Conservation (phyloP, 2,113 vertebrate species). For the Paradoxurus hermaphroditus region DNA sequence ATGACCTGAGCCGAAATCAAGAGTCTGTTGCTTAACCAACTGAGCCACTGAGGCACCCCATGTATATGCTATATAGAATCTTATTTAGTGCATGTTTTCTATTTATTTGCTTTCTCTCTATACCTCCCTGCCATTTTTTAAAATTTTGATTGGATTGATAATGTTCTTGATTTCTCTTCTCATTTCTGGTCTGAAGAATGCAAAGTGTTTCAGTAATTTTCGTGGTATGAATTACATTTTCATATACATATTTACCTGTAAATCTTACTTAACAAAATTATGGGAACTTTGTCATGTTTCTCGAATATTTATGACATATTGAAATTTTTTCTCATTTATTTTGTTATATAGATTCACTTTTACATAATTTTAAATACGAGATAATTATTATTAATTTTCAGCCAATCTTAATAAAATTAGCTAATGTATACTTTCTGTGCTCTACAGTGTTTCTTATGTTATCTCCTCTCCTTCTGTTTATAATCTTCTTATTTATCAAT, state of each 20-base stretch:
- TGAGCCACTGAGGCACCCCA: too few species aligned
- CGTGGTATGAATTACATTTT: not conserved
- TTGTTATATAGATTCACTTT: not conserved
- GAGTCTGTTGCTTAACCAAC: too few species aligned
- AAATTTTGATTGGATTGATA: not conserved
- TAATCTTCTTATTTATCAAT: not conserved
- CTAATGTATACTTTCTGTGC: not conserved
- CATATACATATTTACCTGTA: not conserved
- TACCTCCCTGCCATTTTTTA: accelerated
- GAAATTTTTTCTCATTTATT: not conserved
- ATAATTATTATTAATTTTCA: not conserved
- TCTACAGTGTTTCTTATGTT: not conserved
- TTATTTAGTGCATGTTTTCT: not conserved
- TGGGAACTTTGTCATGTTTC: not conserved
- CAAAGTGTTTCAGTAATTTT: not conserved
- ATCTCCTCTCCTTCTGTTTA: not conserved
- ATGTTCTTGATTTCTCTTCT: not conserved
- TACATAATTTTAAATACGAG: not conserved
- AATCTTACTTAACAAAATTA: not conserved
- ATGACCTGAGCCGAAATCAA: too few species aligned
- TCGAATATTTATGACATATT: not conserved
- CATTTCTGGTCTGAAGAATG: not conserved
- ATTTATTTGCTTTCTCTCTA: not conserved
- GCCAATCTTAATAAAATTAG: not conserved
- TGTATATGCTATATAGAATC: too few species aligned